Evolutionary conservation across 2,888 invertebrate genomes (phyloP), one percentile per base, ranked within the genome.

Genomic region (Ctena decussata): DNA sequence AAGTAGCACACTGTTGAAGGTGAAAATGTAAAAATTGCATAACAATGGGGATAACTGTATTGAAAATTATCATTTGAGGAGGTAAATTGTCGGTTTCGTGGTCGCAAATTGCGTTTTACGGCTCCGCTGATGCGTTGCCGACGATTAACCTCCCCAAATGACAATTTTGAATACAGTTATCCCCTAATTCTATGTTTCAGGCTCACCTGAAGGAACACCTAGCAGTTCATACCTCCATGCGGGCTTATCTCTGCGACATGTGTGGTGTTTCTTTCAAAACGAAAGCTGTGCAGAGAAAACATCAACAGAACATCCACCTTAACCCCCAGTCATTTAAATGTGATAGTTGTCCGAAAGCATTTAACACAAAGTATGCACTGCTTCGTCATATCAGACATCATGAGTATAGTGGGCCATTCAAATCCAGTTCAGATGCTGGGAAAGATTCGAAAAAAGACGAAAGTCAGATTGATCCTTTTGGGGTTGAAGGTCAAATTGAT

Each of bases 181-280:
- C n/a, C n/a, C n/a, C n/a, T n/a, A n/a, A 11, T 41, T 41, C 41
- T 41, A 32, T 82, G 74, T 91, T 90, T 57, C 94, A 95, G 91
- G 95, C 95, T 3, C 95, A 96, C 82, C 86, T 95, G 37, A 91
- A 90, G 1, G 95, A 95, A 74, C 96, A 96, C 83, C 89, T 93
- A 91, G 93, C 95, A 0, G 95, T 95, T 27, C 96, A 96, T 89
- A 94, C 96, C 0, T 96, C 96, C 41, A 92, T 95, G 1, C 94
- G 96, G 12, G 95, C 96, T 0, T 96, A 96, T 87, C 95, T 96
- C 46, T 96, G 96, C 88, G 96, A 96, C 82, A 94, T 96, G 15
- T 96, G 96, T 90, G 96, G 96, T n/a, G 96, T 96, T 93, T 83
- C 96, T 95, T 95, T 96, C 96, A 96, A 93, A 89, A 96, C 96